Percentiles rank a stretch among this genome's conserved stretches.
Conservation (phyloP, 2,888 invertebrate genomes). For the Spicauda simplicius region DNA sequence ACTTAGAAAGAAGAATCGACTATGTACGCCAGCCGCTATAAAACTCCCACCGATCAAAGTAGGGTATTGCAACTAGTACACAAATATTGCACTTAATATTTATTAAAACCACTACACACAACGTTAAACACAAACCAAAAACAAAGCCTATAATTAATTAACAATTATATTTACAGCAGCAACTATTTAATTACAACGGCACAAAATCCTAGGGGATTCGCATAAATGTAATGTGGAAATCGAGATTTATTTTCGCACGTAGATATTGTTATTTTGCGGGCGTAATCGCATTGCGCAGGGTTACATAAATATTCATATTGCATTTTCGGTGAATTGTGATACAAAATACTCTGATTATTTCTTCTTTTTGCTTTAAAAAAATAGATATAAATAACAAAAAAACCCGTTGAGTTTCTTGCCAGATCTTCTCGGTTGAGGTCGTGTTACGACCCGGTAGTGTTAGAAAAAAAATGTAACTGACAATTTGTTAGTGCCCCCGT, state of each 20-base stretch:
- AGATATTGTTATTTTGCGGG: slow-evolving; percentile 5
- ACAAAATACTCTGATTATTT: neutral
- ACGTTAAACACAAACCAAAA: neutral
- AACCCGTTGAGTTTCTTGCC: too few relatives aligned
- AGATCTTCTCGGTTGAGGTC: too few relatives aligned
- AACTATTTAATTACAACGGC: slow-evolving; percentile 14
- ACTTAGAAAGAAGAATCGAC: too few relatives aligned
- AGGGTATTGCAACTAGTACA: too few relatives aligned
- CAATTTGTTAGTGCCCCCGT: too few relatives aligned
- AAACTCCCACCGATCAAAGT: too few relatives aligned
- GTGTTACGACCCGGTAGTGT: too few relatives aligned
- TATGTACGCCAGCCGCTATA: too few relatives aligned
- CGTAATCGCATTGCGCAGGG: slow-evolving; percentile 10
- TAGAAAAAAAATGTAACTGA: too few relatives aligned
- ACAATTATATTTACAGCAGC: neutral
- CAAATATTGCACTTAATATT: neutral
- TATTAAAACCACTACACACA: neutral
- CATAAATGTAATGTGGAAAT: slow-evolving; percentile 5
- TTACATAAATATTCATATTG: slow-evolving; percentile 15
- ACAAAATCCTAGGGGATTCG: slow-evolving; percentile 2
- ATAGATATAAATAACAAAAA: too few relatives aligned
- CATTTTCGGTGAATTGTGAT: slow-evolving; percentile 3
- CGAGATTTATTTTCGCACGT: slow-evolving; percentile 7
- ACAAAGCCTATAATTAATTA: neutral
- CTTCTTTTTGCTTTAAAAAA: too few relatives aligned